Percentiles rank a stretch among this genome's conserved stretches.
These are phyloP conservation scores for Yponomeuta sedellus DNA, from an alignment of 2,888 invertebrate species.

Conservation along the genomic window DNA sequence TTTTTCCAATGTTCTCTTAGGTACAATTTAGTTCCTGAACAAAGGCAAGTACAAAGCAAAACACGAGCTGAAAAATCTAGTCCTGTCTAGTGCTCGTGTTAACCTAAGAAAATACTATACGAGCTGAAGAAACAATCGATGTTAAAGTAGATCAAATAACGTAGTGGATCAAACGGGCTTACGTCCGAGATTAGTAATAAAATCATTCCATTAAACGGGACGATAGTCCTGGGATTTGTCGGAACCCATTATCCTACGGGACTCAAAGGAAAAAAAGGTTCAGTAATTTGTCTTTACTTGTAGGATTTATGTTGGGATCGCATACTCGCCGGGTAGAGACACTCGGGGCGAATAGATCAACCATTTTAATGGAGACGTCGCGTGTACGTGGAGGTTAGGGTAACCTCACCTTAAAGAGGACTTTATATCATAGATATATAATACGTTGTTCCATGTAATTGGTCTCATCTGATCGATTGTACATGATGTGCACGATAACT, in stretches of 20 bases:
- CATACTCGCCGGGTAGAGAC: constrained; percentile 29
- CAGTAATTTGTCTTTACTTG: constrained; percentile 67
- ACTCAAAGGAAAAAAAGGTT: constrained; percentile 60
- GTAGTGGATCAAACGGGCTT: constrained; percentile 17
- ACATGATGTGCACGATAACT: no score
- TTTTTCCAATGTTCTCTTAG: neutral
- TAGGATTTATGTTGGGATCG: constrained; percentile 59
- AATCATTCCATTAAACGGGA: constrained; percentile 61
- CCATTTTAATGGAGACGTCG: constrained; percentile 38
- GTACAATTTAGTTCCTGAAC: neutral
- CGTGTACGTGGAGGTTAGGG: constrained; percentile 23
- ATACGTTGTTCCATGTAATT: no score
- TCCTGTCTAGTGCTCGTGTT: no score
- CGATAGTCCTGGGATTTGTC: constrained; percentile 47
- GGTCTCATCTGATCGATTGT: no score
- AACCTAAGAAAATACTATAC: no score
- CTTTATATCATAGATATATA: neutral
- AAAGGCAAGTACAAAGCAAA: neutral
- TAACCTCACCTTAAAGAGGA: neutral
- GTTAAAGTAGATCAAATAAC: constrained; percentile 10
- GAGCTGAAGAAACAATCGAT: neutral
- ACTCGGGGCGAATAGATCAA: constrained; percentile 36
- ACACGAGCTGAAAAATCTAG: no score
- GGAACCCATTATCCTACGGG: constrained; percentile 52
- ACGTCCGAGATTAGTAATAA: constrained; percentile 37